phyloP scores from a whole-genome alignment of 2,113 vertebrate genomes.

The Spea multiplicata region DNA sequence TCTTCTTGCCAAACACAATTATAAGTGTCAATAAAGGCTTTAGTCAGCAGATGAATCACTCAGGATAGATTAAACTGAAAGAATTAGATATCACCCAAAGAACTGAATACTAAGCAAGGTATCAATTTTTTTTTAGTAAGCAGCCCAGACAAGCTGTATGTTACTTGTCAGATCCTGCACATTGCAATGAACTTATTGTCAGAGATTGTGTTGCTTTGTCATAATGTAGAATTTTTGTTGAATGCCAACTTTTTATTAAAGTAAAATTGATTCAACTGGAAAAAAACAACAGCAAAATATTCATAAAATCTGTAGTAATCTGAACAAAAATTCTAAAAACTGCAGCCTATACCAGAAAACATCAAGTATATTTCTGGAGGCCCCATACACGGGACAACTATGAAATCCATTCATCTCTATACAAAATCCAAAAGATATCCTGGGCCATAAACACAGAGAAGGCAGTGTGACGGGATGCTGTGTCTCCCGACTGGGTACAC shows the following conservation, averaged over 20 bases:
- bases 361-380: too few relatives aligned
- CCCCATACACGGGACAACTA: too few relatives aligned
- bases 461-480: too few relatives aligned
- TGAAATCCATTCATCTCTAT: too few relatives aligned
- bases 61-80: constrained; percentile 21
- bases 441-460: too few relatives aligned
- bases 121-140: background rate
- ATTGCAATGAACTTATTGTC: background rate
- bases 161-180: background rate
- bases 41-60: constrained; percentile 25
- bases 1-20: constrained; percentile 11
- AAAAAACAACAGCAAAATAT: too few relatives aligned
- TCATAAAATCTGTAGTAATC: too few relatives aligned
- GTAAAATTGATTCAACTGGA: too few relatives aligned
- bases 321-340: too few relatives aligned
- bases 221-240: background rate
- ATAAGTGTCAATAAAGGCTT: constrained; percentile 30
- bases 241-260: background rate
- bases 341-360: too few relatives aligned
- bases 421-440: too few relatives aligned
- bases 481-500: too few relatives aligned
- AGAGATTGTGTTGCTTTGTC: background rate
- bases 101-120: background rate
- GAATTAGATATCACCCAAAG: background rate
- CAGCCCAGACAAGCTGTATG: background rate